Evolutionary conservation across 2,888 invertebrate genomes (phyloP), one percentile per base, ranked within the genome.

Genomic region (Dorcus hopei): DNA sequence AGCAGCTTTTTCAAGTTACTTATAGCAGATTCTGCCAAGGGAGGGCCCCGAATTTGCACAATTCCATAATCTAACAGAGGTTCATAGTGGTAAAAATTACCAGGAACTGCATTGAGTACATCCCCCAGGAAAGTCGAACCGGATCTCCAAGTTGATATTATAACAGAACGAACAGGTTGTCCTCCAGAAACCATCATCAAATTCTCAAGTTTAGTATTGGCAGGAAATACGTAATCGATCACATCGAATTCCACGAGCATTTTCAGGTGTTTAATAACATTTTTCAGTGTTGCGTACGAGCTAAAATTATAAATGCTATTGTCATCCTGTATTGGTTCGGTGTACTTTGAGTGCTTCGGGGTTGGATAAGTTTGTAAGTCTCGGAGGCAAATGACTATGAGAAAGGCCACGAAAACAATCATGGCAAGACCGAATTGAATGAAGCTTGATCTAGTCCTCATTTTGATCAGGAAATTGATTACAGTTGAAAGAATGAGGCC

Each of bases 121-220:
- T 93, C 93, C 54, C 93, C 94, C 52, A 95, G 82, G 76, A 95
- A 95, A 39, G 94, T 94, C 16, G 94, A 93, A 5, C 95, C 95
- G 3, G 93, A 92, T 67, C 95, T 83, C 93, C 94, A 95, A 9
- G 92, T 92, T n/a, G 93, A 91, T 60, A 93, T 80, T 65, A 95
- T 87, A 49, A 94, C 77, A 75, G 88, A 92, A 64, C 89, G 82
- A 57, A 91, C 74, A 3, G 93, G 93, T 57, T 80, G 82, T 9
- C 93, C 93, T 43, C 85, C 85, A 42, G 84, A 81, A 67, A 88
- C 88, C 67, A 87, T 80, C 1, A 89, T 83, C 70, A 90, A 82
- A 70, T 91, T 87, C 56, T 85, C 81, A 61, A 91, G 75, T 61
- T 84, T 84, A 62, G 81, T 80, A 57, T 84, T 84, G 54, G 80